Conservation (phyloP, 2,888 invertebrate species). For the Synanthedon tipuliformis region DNA sequence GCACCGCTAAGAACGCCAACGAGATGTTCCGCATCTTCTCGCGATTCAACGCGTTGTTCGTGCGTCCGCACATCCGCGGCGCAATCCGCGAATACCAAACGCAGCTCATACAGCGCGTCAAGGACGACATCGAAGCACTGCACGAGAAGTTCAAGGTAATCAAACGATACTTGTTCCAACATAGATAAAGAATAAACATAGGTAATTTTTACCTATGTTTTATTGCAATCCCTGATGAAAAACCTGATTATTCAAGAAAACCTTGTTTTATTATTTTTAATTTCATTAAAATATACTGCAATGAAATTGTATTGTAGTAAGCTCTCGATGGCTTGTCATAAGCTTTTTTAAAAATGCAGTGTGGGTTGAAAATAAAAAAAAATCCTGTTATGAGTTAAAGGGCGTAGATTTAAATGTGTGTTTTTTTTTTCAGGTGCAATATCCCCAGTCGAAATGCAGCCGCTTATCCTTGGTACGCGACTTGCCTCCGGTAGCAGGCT, state of each 20-base stretch:
- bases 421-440: slow-evolving; percentile 78
- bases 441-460: slow-evolving; percentile 94
- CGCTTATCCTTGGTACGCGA: slow-evolving; percentile 92
- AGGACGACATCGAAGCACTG: slow-evolving; percentile 97
- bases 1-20: slow-evolving; percentile 98
- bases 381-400: neutral
- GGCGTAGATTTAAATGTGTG: neutral
- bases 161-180: no score
- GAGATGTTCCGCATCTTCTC: slow-evolving; percentile 99
- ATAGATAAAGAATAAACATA: no score
- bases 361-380: neutral
- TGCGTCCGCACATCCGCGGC: slow-evolving; percentile 97
- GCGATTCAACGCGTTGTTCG: slow-evolving; percentile 98
- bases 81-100: slow-evolving; percentile 99
- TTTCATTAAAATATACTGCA: no score
- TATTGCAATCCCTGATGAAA: no score
- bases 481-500: slow-evolving; percentile 96
- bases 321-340: no score
- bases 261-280: no score
- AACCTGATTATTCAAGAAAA: no score
- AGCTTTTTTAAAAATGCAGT: neutral
- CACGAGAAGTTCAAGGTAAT: slow-evolving; percentile 97
- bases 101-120: slow-evolving; percentile 97
- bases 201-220: no score
- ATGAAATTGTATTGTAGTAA: no score